These are phyloP conservation scores for Blera fallax DNA, from an alignment of 2,888 invertebrate species.

Conservation along the genomic window DNA sequence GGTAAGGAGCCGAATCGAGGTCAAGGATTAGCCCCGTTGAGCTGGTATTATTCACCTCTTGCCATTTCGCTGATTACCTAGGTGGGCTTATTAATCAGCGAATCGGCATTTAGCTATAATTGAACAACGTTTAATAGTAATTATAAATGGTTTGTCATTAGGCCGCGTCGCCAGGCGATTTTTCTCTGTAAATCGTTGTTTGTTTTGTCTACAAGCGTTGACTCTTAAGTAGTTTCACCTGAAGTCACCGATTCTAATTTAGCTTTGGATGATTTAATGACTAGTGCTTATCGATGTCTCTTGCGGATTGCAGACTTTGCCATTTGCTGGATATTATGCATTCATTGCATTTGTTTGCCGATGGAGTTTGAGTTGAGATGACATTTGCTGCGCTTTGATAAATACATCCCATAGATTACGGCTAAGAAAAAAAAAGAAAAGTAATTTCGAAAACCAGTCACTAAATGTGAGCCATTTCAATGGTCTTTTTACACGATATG, in stretches of 20 bases:
- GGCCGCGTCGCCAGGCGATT: conserved; percentile 28
- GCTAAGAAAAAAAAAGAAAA: conserved; percentile 13
- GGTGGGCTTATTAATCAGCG: conserved; percentile 65
- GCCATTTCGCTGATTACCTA: conserved; percentile 54
- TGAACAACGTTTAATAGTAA: conserved; percentile 59
- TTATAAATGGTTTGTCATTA: conserved; percentile 64
- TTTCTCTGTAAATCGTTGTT: conserved; percentile 49
- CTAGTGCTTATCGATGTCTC: conserved; percentile 45
- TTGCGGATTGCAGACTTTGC: conserved; percentile 53
- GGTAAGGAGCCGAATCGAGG: conserved; percentile 40
- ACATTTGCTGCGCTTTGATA: conserved; percentile 58
- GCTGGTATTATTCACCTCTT: conserved; percentile 53
- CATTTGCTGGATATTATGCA: conserved; percentile 55
- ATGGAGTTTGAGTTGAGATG: conserved; percentile 52
- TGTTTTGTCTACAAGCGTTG: conserved; percentile 48
- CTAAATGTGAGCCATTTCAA: conserved; percentile 42
- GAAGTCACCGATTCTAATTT: conserved; percentile 55
- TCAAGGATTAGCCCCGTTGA: conserved; percentile 54
- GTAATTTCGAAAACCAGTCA: conserved; percentile 31
- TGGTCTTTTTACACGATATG: not conserved
- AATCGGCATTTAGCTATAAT: conserved; percentile 68
- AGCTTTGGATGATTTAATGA: conserved; percentile 36
- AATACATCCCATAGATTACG: conserved; percentile 52
- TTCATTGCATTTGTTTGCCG: conserved; percentile 27
- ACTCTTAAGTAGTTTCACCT: conserved; percentile 54